These are phyloP conservation scores for Tinea trinotella DNA, from an alignment of 2,888 invertebrate genomes.

Conservation along the genomic window DNA sequence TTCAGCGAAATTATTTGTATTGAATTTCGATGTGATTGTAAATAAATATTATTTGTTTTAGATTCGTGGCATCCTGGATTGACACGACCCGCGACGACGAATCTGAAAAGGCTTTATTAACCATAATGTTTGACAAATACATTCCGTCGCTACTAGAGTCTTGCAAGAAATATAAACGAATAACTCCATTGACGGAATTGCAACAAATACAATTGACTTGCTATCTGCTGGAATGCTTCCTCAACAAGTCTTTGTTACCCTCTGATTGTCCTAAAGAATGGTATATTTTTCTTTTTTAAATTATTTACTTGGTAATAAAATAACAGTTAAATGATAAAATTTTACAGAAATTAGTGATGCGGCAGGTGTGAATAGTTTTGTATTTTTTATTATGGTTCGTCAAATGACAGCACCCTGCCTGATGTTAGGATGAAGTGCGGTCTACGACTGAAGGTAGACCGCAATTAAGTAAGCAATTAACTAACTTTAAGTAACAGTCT, in stretches of 20 bases:
- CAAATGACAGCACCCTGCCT: no score
- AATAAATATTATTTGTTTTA: no score
- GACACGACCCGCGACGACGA: slow-evolving; percentile 81
- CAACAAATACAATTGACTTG: slow-evolving; percentile 92
- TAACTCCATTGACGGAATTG: slow-evolving; percentile 92
- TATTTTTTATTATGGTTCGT: no score
- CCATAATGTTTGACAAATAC: slow-evolving; percentile 94
- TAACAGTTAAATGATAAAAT: no score
- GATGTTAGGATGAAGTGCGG: no score
- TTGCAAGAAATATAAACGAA: slow-evolving; percentile 85
- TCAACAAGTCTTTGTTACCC: slow-evolving; percentile 86
- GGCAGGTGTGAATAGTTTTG: no score
- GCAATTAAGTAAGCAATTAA: no score
- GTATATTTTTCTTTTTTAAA: slow-evolving; percentile 38
- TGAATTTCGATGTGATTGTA: no score
- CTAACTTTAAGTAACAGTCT: no score
- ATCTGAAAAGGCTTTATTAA: slow-evolving; percentile 84
- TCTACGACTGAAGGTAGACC: no score
- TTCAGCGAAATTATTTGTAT: no score
- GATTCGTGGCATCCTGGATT: slow-evolving; percentile 92
- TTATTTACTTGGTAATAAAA: background rate
- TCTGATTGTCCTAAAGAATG: slow-evolving; percentile 93
- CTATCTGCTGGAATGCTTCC: slow-evolving; percentile 86
- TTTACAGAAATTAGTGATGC: no score
- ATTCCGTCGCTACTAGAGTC: slow-evolving; percentile 87